Base-by-base conservation (phyloP, 2,113 vertebrate species). In the Vanacampus margaritifer region DNA sequence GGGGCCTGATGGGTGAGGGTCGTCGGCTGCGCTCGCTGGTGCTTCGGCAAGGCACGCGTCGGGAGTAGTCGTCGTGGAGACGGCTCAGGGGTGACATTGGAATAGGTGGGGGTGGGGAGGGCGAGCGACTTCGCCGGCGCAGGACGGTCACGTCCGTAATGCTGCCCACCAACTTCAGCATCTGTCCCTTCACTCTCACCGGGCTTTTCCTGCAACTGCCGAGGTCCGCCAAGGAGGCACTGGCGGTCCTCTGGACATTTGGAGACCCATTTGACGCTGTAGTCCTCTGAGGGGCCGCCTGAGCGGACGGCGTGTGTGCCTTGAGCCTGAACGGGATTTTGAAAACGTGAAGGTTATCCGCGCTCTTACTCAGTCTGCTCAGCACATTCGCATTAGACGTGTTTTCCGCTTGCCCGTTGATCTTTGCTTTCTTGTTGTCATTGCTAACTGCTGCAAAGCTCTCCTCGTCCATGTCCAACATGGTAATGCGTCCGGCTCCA, bases 1-100 rank as follows among this genome's bases (percentile, higher is more conserved):
- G 74, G 6, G 70, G 85, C 26, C 79, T 84, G 65, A 82, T 1
- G 0, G 89, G 82, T 4, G 86, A 84, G 3, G 85, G 80, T 17
- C 90, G 87, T 32, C 90, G 91, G 73, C 89, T 89, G 13, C 91
- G 87, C 60, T 93, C 94, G 0, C 46, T 82, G 73, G 91, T 90
- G 0, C 88, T 78, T 35, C 84, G 73, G 59, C 91, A 92, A 75
- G 95, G 95, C 76, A 88, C 86, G 1, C 96, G 92, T 64, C 93
- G 94, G 3, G 96, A 96, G 59, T 99, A 99, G 89, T 95, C 95
- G 1, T 98, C 97, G 0, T 98, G 97, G 60, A 99, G 88, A 54
- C 86, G 89, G 85, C 93, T 92, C 88, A 57, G 80, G 72, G 75
- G 81, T 50, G 70, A 88, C 86, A 82, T 73, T 23, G 67, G 81